phyloP scores from a whole-genome alignment of 2,797 vertebrate genomes.

The Lophotriccus pileatus region DNA sequence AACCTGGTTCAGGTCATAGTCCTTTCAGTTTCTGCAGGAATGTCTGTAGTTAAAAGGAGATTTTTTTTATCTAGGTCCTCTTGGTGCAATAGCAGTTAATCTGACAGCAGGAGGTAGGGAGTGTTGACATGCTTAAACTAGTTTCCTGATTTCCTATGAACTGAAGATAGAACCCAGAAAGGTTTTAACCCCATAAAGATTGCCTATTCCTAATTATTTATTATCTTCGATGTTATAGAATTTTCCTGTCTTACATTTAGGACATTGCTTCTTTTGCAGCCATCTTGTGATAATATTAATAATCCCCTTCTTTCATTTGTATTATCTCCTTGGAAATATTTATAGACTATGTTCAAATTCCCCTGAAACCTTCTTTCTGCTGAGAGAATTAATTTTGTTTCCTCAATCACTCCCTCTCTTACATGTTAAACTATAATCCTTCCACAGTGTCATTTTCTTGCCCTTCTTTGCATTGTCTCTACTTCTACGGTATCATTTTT shows the following conservation, averaged over 20 bases:
- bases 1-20: neutral
- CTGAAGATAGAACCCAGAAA: neutral
- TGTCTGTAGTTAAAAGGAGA: neutral
- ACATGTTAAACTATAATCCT: neutral
- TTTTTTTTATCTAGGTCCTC: neutral
- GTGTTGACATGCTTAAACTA: neutral
- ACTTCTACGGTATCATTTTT: conserved; percentile 1
- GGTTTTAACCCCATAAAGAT: neutral
- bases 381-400: conserved; percentile 47
- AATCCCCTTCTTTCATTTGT: conserved; percentile 52
- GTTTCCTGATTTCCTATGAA: neutral
- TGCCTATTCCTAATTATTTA: conserved; percentile 17
- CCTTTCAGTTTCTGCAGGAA: neutral
- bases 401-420: neutral
- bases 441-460: conserved; percentile 21
- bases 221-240: conserved; percentile 6
- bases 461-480: neutral
- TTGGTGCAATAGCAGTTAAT: neutral
- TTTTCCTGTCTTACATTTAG: conserved; percentile 29
- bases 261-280: conserved; percentile 10
- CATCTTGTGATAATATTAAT: conserved; percentile 43
- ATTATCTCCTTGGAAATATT: conserved; percentile 50
- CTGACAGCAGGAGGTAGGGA: neutral
- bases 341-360: conserved; percentile 34
- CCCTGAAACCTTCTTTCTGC: conserved; percentile 18